A percentile compares a stretch with the other conserved stretches of the same genome.
Conservation (phyloP, 1,140 invertebrate species). For the Drosophila paulistorum region DNA sequence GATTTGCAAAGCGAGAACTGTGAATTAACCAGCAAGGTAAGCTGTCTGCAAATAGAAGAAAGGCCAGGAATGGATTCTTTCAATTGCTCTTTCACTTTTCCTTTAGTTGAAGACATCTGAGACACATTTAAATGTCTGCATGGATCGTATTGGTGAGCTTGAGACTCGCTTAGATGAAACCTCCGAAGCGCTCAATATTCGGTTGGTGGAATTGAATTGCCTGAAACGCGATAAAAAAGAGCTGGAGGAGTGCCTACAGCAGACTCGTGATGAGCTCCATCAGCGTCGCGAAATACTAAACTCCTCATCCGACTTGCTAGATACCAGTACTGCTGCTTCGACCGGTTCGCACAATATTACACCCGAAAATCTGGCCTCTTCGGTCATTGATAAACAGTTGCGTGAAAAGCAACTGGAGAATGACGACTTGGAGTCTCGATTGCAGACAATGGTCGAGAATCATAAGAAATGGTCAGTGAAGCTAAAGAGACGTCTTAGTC, state of each 20-base stretch:
- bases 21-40: constrained; percentile 35
- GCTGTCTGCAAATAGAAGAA: neutral
- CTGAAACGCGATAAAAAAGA: constrained; percentile 61
- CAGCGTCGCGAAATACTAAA: constrained; percentile 55
- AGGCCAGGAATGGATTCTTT: neutral
- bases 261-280: constrained; percentile 55
- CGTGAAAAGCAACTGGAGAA: constrained; percentile 77
- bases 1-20: constrained; percentile 33
- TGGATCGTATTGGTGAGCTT: constrained; percentile 48
- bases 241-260: constrained; percentile 63
- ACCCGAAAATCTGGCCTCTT: constrained; percentile 70
- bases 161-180: constrained; percentile 39
- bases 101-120: constrained; percentile 43
- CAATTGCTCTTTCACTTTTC: neutral
- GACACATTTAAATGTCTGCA: constrained; percentile 45
- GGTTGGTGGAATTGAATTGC: constrained; percentile 19
- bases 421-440: constrained; percentile 41
- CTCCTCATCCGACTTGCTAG: constrained; percentile 58
- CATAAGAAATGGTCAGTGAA: constrained; percentile 26
- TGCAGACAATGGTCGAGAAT: constrained; percentile 9
- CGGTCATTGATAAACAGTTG: constrained; percentile 74
- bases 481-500: neutral
- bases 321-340: constrained; percentile 15
- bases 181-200: constrained; percentile 10
- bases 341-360: constrained; percentile 52